These are phyloP conservation scores for Plagiodera versicolora DNA, from an alignment of 2,888 invertebrate genomes.

Conservation along the genomic window DNA sequence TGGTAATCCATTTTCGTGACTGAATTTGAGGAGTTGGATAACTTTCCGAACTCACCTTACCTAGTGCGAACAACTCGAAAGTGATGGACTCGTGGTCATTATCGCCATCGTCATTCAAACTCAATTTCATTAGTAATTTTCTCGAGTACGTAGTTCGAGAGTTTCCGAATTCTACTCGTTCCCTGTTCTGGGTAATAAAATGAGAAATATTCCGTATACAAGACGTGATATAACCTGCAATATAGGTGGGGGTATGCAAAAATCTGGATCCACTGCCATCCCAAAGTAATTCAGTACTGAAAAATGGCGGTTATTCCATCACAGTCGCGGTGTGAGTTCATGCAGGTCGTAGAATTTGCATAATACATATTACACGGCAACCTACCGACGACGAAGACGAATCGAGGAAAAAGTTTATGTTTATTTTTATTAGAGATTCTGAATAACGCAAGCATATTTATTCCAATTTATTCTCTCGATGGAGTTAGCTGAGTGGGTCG, in stretches of 20 bases:
- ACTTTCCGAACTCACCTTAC: conserved; percentile 31
- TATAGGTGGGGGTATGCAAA: too few relatives aligned
- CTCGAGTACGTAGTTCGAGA: too few relatives aligned
- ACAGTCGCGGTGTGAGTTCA: background rate
- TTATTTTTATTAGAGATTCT: background rate
- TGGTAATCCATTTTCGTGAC: conserved; percentile 37
- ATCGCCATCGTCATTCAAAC: background rate
- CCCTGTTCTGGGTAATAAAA: too few relatives aligned
- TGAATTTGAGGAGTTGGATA: conserved; percentile 37
- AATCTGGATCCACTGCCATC: too few relatives aligned
- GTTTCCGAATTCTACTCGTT: too few relatives aligned
- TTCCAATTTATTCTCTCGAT: too few relatives aligned
- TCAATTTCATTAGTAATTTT: background rate
- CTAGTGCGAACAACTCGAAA: conserved; percentile 14
- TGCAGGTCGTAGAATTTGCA: background rate
- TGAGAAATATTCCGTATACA: too few relatives aligned
- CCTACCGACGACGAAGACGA: background rate
- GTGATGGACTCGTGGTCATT: background rate
- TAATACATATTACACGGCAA: background rate
- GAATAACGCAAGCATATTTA: too few relatives aligned
- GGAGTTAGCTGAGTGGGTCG: too few relatives aligned
- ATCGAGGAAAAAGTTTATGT: background rate
- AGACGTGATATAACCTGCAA: too few relatives aligned
- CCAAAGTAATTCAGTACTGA: conserved; percentile 3
- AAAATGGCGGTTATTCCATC: background rate